phyloP scores from a whole-genome alignment of 2,888 invertebrate genomes.

The Nephrotoma guestfalica region DNA sequence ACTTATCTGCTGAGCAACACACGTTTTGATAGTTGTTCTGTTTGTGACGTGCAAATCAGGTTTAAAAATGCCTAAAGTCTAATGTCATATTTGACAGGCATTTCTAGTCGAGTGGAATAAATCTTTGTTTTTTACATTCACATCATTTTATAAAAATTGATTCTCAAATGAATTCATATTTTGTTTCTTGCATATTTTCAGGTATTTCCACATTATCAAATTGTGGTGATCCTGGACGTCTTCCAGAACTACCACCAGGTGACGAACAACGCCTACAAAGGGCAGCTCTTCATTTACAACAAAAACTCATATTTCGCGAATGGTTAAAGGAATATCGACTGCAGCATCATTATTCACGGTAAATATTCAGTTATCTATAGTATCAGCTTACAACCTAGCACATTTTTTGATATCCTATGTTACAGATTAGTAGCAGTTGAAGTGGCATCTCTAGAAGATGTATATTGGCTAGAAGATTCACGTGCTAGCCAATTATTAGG shows the following conservation, averaged over 20 bases:
- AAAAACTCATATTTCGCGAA: conserved; percentile 69
- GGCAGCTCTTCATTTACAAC: conserved; percentile 67
- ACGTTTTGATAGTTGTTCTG: too few relatives aligned
- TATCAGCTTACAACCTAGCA: not conserved
- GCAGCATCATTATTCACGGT: conserved; percentile 60
- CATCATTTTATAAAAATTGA: too few relatives aligned
- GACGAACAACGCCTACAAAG: conserved; percentile 72
- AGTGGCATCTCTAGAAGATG: conserved; percentile 75
- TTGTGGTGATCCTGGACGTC: conserved; percentile 56
- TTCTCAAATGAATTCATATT: conserved; percentile 4
- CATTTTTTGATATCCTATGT: conserved; percentile 9
- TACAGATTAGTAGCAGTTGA: conserved; percentile 58
- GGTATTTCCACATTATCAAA: conserved; percentile 74
- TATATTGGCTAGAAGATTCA: conserved; percentile 78
- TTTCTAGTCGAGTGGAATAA: too few relatives aligned
- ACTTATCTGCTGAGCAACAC: too few relatives aligned
- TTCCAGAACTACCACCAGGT: conserved; percentile 68
- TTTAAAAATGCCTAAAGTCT: too few relatives aligned
- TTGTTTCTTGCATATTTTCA: conserved; percentile 24
- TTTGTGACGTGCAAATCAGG: too few relatives aligned
- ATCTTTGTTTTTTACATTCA: too few relatives aligned
- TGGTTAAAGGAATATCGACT: conserved; percentile 65
- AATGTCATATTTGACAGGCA: too few relatives aligned
- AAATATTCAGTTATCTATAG: conserved; percentile 8
- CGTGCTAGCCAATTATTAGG: conserved; percentile 61